Evolutionary conservation across 2,888 invertebrate species (phyloP), one percentile per base, ranked within the genome.

Genomic region (Tortricodes alternella): DNA sequence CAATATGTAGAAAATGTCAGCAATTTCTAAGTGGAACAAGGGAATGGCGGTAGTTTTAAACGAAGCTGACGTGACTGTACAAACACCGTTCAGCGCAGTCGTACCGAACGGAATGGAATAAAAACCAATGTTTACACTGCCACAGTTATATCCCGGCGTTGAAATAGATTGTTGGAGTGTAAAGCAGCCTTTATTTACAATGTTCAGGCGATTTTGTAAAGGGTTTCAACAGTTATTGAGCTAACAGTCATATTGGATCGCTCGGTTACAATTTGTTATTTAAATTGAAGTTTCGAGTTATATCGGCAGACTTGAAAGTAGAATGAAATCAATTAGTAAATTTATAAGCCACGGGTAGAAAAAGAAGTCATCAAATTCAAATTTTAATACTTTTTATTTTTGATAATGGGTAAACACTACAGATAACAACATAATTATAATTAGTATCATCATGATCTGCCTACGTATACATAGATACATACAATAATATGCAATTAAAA

Each of bases 51-150:
- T 19, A 56, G 44, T 56, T 56, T 53, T 38, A 50, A 56, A 44
- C 44, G 50, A 44, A 32, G 43, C 56, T 56, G 56, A 50, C 56
- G 56, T 56, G 50, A 44, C 18, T 56, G 49, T 44, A 32, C 56
- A 56, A 56, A 56, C 38, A 56, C 11, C 13, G 44, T 32, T 48
- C 48, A 44, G 29, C 19, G 43, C 35, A 44, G 44, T 37, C 37
- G 44, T 18, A 44, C 43, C 13, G n/a, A n/a, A n/a, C n/a, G 49
- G 29, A 53, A 43, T 29, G 49, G 43, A 56, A 56, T 56, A 56
- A 56, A 56, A 50, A 44, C 50, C 56, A 50, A 56, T 50, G 56
- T 56, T 56, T 50, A 56, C 50, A 44, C 19, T 37, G 37, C 37
- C 18, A 35, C 44, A 44, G 41, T 41, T 55, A 41, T 48, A 53